These are phyloP conservation scores for Clanis bilineata DNA, from an alignment of 2,888 invertebrate species.

Conservation along the genomic window DNA sequence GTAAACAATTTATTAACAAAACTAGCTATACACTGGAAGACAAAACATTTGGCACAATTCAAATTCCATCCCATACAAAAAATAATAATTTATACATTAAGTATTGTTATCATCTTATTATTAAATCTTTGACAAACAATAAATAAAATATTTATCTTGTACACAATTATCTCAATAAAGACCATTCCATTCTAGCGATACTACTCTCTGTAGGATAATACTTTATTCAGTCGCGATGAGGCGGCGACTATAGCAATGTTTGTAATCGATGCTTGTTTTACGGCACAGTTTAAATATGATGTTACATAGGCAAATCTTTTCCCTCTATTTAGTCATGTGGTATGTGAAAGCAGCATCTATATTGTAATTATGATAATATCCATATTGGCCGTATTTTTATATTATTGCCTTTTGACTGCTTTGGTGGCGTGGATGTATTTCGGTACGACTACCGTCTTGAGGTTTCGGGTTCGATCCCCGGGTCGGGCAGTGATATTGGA, in stretches of 20 bases:
- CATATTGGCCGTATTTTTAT: too few relatives aligned
- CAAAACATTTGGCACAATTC: conserved; percentile 7
- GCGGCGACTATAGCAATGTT: neutral
- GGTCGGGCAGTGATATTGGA: too few relatives aligned
- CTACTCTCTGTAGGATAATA: neutral
- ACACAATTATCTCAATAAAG: neutral
- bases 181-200: neutral
- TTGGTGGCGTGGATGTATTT: too few relatives aligned
- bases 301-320: too few relatives aligned
- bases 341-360: too few relatives aligned
- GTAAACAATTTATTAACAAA: neutral
- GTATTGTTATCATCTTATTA: neutral
- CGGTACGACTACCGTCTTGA: too few relatives aligned
- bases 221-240: neutral
- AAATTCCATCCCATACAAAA: conserved; percentile 4
- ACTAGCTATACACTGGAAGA: neutral
- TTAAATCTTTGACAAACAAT: neutral
- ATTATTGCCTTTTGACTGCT: too few relatives aligned
- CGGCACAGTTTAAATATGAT: too few relatives aligned
- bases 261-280: too few relatives aligned
- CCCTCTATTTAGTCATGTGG: too few relatives aligned
- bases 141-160: neutral
- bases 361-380: too few relatives aligned
- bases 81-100: neutral
- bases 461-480: too few relatives aligned